Conservation (phyloP, 2,888 invertebrate genomes). For the Malthinus seriepunctatus region DNA sequence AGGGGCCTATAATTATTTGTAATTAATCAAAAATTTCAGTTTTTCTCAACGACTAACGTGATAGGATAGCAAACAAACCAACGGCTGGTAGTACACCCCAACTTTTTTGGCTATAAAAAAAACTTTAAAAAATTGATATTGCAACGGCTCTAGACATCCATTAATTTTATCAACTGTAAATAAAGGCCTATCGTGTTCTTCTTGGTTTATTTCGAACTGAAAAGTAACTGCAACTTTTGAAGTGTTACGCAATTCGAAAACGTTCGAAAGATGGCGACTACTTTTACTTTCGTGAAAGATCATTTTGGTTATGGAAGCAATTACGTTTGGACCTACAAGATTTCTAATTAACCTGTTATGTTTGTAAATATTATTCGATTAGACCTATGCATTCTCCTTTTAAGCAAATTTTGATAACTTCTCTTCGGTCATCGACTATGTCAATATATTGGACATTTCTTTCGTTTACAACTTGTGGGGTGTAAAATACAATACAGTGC, state of each 20-base stretch:
- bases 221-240: constrained; percentile 45
- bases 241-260: constrained; percentile 48
- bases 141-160: constrained; percentile 45
- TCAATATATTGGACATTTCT: constrained; percentile 49
- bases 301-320: constrained; percentile 28
- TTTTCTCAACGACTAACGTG: constrained; percentile 45
- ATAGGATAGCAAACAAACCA: constrained; percentile 49
- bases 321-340: constrained; percentile 29
- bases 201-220: constrained; percentile 46
- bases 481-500: constrained; percentile 46
- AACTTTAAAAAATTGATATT: constrained; percentile 43
- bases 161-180: constrained; percentile 46
- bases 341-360: not conserved
- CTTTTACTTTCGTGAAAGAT: constrained; percentile 22
- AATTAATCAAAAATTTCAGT: not conserved
- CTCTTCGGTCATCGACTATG: constrained; percentile 39
- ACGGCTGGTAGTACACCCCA: constrained; percentile 44
- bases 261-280: constrained; percentile 32
- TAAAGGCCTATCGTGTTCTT: constrained; percentile 36
- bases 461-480: constrained; percentile 42
- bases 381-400: constrained; percentile 47
- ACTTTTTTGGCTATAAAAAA: constrained; percentile 42
- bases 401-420: constrained; percentile 39
- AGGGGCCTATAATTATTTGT: constrained; percentile 41
- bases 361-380: not conserved